These are phyloP conservation scores for human (Homo sapiens) DNA, from an alignment of 2,113 vertebrate genomes.

Conservation along the genomic window DNA sequence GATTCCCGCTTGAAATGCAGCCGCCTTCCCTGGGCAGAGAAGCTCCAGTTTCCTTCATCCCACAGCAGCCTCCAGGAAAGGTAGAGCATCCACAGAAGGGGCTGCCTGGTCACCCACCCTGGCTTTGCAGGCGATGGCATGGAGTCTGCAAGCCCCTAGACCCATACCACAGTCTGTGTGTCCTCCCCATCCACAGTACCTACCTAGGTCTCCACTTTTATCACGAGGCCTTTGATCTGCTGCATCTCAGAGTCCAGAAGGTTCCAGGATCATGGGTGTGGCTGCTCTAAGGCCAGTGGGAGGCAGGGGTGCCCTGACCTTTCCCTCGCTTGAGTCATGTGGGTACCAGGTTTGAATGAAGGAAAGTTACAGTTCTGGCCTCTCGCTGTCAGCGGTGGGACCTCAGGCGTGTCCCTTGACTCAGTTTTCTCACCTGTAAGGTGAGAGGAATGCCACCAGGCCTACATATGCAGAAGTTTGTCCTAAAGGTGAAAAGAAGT, in stretches of 20 bases:
- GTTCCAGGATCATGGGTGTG: background rate
- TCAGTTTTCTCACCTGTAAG: background rate
- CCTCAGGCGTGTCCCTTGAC: background rate
- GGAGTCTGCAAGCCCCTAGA: background rate
- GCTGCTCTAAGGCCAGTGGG: background rate
- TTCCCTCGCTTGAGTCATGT: rapidly evolving
- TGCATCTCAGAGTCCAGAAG: background rate
- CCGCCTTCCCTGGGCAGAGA: background rate
- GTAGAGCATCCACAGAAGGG: background rate
- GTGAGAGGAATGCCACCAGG: background rate
- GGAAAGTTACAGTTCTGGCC: background rate
- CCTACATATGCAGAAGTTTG: background rate
- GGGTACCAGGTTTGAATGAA: background rate
- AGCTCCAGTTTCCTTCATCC: background rate
- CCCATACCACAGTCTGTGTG: rapidly evolving
- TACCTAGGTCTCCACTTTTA: background rate
- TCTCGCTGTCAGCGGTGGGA: no score
- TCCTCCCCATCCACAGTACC: background rate
- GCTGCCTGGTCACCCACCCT: background rate
- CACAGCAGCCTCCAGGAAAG: background rate
- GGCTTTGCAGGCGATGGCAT: no score
- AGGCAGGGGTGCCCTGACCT: background rate
- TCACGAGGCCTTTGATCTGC: background rate
- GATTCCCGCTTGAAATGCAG: conserved; percentile 71
- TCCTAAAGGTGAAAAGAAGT: background rate